Conservation (phyloP, 64 coral and sea anemone genomes). For the Montipora sp. region DNA sequence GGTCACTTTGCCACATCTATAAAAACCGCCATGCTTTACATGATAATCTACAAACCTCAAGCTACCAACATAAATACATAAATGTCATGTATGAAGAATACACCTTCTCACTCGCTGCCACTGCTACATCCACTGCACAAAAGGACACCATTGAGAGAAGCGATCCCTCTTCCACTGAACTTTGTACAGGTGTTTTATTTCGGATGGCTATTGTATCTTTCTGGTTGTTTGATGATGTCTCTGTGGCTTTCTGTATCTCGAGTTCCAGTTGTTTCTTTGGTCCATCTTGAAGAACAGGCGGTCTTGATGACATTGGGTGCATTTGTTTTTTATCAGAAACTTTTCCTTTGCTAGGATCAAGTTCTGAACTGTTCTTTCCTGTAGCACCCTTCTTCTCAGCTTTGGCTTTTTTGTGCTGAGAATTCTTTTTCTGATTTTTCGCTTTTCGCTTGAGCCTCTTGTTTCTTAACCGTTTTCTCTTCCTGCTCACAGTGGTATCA, state of each 20-base stretch:
- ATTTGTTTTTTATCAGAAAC: neutral
- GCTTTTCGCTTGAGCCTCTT: constrained; percentile 25
- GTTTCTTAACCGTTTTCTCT: neutral
- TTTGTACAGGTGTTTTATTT: neutral
- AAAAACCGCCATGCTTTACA: too few species aligned
- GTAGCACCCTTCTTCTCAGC: neutral
- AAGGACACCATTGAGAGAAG: constrained; percentile 68
- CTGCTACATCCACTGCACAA: constrained; percentile 79
- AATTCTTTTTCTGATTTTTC: constrained; percentile 28
- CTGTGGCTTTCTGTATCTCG: neutral
- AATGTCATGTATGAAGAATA: too few species aligned
- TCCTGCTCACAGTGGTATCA: constrained; percentile 22
- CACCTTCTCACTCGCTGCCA: constrained; percentile 89
- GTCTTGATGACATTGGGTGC: neutral
- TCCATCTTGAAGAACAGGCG: neutral
- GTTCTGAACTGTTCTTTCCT: neutral
- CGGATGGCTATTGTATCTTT: neutral
- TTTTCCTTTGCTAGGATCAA: neutral
- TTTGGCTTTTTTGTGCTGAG: constrained; percentile 15
- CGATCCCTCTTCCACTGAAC: neutral
- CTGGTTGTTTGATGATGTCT: neutral
- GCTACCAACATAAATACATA: too few species aligned
- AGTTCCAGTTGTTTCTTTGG: neutral
- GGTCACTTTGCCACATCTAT: too few species aligned
- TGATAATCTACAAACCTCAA: too few species aligned